These are phyloP conservation scores for Poeciliopsis turneri DNA, from an alignment of 2,797 vertebrate species.

Conservation along the genomic window DNA sequence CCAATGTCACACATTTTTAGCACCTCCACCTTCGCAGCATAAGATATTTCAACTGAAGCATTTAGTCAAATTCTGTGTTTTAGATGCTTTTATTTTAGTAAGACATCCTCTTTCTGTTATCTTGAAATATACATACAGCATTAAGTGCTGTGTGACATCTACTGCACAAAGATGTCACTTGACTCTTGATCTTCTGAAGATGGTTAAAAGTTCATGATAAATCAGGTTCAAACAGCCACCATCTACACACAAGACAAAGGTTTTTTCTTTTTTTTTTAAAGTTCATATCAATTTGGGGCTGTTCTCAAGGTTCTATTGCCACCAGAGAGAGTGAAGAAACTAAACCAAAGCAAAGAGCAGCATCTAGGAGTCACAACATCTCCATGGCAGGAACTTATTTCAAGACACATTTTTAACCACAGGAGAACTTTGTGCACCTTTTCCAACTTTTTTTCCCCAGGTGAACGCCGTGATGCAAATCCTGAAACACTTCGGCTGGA, in stretches of 20 bases:
- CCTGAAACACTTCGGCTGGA: constrained; percentile 72
- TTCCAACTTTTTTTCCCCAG: constrained; percentile 13
- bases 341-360: background rate
- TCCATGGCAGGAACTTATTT: background rate
- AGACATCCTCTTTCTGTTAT: background rate
- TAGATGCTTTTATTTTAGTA: background rate
- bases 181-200: background rate
- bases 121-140: background rate
- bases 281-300: background rate
- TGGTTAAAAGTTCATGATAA: background rate
- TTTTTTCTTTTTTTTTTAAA: background rate
- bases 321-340: background rate
- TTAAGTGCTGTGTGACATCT: background rate
- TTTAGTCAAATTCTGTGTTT: background rate
- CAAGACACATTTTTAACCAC: background rate
- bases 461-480: constrained; percentile 71
- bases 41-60: background rate
- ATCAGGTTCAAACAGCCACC: background rate
- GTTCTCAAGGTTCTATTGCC: background rate
- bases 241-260: background rate
- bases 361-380: background rate
- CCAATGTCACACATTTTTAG: background rate
- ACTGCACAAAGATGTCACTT: background rate
- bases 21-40: background rate
- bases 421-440: background rate